A percentile compares a stretch with the other conserved stretches of the same genome.
phyloP scores from a whole-genome alignment of 2,888 invertebrate species.

The Operophtera brumata region DNA sequence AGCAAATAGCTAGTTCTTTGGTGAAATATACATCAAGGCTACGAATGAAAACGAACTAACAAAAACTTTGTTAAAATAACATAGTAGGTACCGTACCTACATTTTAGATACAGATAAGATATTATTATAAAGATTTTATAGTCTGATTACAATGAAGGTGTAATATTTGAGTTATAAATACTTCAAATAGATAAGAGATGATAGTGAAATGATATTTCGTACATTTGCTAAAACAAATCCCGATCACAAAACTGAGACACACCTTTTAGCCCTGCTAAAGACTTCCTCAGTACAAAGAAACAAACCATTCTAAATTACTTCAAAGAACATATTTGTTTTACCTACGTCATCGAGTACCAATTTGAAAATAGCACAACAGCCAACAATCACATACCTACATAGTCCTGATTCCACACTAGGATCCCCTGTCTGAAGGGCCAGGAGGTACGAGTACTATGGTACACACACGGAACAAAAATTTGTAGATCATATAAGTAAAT shows the following conservation, averaged over 20 bases:
- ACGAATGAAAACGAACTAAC: not conserved
- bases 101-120: constrained; percentile 2
- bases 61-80: not conserved
- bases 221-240: not conserved
- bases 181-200: constrained; percentile 4
- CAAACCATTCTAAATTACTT: no score
- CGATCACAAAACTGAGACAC: not conserved
- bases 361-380: no score
- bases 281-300: no score
- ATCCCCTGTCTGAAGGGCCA: no score
- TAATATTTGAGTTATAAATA: not conserved
- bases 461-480: no score
- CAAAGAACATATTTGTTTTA: no score
- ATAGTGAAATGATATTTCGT: not conserved
- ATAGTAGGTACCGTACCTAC: not conserved
- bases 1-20: not conserved
- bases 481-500: no score
- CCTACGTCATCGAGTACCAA: no score
- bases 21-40: not conserved
- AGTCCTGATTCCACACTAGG: no score
- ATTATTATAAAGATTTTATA: not conserved
- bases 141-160: constrained; percentile 4
- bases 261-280: not conserved
- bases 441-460: not conserved
- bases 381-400: no score